Evolutionary conservation across 2,113 vertebrate genomes (phyloP), one percentile per base, ranked within the genome.

Genomic region (Mugil cephalus): DNA sequence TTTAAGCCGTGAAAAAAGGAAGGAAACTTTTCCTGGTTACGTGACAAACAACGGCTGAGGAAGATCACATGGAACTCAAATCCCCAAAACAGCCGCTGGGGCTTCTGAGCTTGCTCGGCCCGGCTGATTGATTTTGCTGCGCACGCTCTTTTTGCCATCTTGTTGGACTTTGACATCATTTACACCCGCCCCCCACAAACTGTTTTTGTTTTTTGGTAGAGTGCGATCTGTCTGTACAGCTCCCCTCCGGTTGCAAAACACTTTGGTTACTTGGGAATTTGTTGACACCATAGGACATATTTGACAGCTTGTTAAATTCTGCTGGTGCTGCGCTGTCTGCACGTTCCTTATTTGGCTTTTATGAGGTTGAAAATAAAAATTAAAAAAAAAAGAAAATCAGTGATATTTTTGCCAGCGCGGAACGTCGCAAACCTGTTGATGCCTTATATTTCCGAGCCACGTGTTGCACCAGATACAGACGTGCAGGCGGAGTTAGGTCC

Each of bases 231-330:
- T 43, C 50, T n/a, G n/a, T n/a, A n/a, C n/a, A n/a, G n/a, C n/a
- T 15, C 19, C 21, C 10, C 7, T 62, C 15, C 19, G 52, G 34
- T 80, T 74, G 56, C 63, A 69, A 63, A 80, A 80, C 38, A 58
- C 19, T 59, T 35, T 59, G 59, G 40, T 64, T 59, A 42, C 34
- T 52, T 14, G 6, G 53, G 40, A 64, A 63, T 58, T 30, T 74
- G 58, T 69, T 74, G 21, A 67, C 48, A 17, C 8, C 48, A 8
- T 11, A 54, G 48, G 48, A 68, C 63, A 51, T 61, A 68, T 24
- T 43, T 50, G 54, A 38, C 50, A 2, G 6, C 45, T 45, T 17
- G 14, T 30, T 30, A 30, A 30, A 30, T 30, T 30, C 24, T 30
- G 2, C 5, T 5, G 24, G 24, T 30, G 24, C 24, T 3, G 24